Evolutionary conservation across 2,888 invertebrate genomes (phyloP), one percentile per base, ranked within the genome.

Genomic region (Lutraria lutraria): DNA sequence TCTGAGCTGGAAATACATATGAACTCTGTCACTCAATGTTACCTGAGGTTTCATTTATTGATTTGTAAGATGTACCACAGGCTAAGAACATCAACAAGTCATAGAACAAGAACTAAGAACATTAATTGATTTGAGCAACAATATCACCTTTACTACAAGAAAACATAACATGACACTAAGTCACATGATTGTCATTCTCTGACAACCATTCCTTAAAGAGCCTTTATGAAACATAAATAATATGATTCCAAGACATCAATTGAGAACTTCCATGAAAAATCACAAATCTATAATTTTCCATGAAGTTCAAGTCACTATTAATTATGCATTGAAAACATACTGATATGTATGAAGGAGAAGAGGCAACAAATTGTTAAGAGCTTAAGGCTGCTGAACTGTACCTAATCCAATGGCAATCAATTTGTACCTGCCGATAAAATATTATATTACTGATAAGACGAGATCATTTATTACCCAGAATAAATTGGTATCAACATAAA

Each of bases 381-480:
- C 72, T 29, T 72, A 31, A 43, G 29, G 72, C 29, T 72, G 29
- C 31, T 31, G 29, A 72, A n/a, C 31, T 13, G 72, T 13, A 31
- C 25, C 10, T 8, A 72, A 72, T 72, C 31, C 31, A 31, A 29
- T 10, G 10, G 19, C 72, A 72, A 72, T 72, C 72, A 72, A 72
- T 72, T 72, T 31, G 72, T 72, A 76, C 76, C 29, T 76, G 34
- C 29, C 16, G 76, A 76, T 76, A 76, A 34, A 31, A 25, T 34
- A 76, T 31, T 76, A 19, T 76, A 76, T 76, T 34, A 76, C 31
- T 34, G 76, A 76, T 76, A 76, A 76, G 76, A 76, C 25, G 31
- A 34, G 31, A 76, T 76, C 76, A 31, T 76, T 76, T 76, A 34
- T 76, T 76, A 76, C 34, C 76, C 63, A 68, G 63, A 68, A 68